phyloP scores from a whole-genome alignment of 2,797 vertebrate species.

The Enteromius radiatus region DNA sequence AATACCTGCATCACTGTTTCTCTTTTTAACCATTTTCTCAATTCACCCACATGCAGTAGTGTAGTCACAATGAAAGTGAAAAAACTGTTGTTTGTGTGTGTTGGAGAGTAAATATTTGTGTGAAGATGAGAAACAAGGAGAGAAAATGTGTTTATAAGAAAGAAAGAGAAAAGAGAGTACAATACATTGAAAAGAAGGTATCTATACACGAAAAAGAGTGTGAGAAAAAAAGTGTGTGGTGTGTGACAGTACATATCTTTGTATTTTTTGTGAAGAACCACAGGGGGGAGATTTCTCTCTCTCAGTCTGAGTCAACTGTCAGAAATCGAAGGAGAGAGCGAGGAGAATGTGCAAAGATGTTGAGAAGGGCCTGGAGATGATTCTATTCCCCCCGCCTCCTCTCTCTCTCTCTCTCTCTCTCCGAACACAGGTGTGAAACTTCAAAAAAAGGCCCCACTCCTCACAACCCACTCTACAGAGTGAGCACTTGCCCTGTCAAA shows the following conservation, averaged over 20 bases:
- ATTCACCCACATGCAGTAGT: slow-evolving; percentile 5
- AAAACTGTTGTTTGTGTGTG: slow-evolving; percentile 41
- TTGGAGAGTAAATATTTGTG: slow-evolving; percentile 37
- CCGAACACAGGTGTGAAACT: slow-evolving; percentile 79
- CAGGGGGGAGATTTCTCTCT: slow-evolving; percentile 42
- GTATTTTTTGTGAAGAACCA: slow-evolving; percentile 54
- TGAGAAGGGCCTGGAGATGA: slow-evolving; percentile 60
- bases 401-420: slow-evolving; percentile 70
- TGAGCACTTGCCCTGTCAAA: slow-evolving; percentile 80
- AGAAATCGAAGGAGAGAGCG: slow-evolving; percentile 46
- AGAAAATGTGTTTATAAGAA: slow-evolving; percentile 8
- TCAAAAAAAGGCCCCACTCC: slow-evolving; percentile 79
- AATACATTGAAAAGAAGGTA: slow-evolving; percentile 29
- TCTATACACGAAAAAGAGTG: slow-evolving; percentile 32
- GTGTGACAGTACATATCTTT: slow-evolving; percentile 44
- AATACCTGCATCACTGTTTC: not conserved
- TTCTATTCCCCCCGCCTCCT: slow-evolving; percentile 27
- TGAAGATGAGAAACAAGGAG: slow-evolving; percentile 12
- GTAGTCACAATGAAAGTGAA: slow-evolving; percentile 8
- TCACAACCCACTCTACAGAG: slow-evolving; percentile 67
- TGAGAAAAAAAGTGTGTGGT: slow-evolving; percentile 24
- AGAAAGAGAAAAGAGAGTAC: slow-evolving; percentile 38
- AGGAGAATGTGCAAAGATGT: slow-evolving; percentile 52
- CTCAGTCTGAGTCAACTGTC: slow-evolving; percentile 52
- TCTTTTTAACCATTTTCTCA: not conserved